Base-by-base conservation (phyloP, 2,888 invertebrate genomes). In the Dryobotodes eremita region DNA sequence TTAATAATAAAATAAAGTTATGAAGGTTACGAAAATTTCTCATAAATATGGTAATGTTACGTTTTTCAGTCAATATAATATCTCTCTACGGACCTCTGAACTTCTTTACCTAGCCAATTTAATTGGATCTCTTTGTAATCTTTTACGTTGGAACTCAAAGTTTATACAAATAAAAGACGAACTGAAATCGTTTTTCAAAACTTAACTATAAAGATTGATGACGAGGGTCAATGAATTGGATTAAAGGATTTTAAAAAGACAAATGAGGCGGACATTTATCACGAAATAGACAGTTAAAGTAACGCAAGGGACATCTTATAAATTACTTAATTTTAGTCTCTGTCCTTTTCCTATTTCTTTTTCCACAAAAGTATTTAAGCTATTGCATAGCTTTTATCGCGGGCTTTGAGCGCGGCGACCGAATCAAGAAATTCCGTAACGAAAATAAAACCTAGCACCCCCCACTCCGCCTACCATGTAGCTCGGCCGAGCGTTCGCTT, bases 251-350 rank as follows among this genome's bases (percentile, higher is more conserved):
- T 61, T 57, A 73, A 61, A 79, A 71, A 71, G 71, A 75, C 77
- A 71, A 71, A 77, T 73, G 72, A 80, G 57, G 53, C 64, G 15
- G 69, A 59, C 73, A 82, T 86, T 80, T 78, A 80, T 88, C 80
- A 78, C 55, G 23, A 46, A 65, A 74, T 77, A 59, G 78, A 77
- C 80, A 77, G 71, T 66, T 48, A 76, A 73, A 75, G 74, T 73
- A 72, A 48, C 42, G 57, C 17, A 31, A 57, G 57, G 77, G 79
- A 84, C 84, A 82, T 89, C 73, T 79, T 80, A 86, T 77, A 85
- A 85, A 91, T 87, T 87, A 88, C 84, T 84, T 84, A 79, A 88
- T 87, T 88, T 86, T 85, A 84, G 72, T 75, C 53, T 65, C n/a
- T 65, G 8, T 72, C 71, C 73, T 79, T 66, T 83, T 74, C 74